A percentile compares a stretch with the other conserved stretches of the same genome.
These are phyloP conservation scores for Sprattus sprattus DNA, from an alignment of 2,113 vertebrate genomes.

Conservation along the genomic window DNA sequence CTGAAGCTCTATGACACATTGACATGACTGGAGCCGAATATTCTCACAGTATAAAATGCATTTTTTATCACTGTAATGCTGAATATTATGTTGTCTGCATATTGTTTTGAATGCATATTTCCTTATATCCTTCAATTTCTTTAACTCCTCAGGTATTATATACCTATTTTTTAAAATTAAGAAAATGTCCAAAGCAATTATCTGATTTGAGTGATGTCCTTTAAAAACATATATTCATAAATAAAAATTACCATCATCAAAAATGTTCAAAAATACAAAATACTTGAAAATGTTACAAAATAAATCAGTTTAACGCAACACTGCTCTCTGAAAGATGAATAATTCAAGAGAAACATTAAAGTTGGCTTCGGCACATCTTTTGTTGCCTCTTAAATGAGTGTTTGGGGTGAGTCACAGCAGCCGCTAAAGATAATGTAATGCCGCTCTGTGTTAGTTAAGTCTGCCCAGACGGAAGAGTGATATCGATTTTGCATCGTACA, in stretches of 20 bases:
- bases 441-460: slow-evolving; percentile 54
- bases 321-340: slow-evolving; percentile 54
- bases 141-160: neutral
- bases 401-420: slow-evolving; percentile 44
- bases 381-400: slow-evolving; percentile 58
- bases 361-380: slow-evolving; percentile 55
- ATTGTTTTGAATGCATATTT: no score
- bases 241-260: neutral
- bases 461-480: slow-evolving; percentile 45
- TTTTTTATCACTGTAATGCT: no score
- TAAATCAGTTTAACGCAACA: slow-evolving; percentile 57
- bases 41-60: neutral
- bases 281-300: slow-evolving; percentile 50
- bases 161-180: neutral
- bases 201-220: neutral
- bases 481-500: slow-evolving; percentile 49
- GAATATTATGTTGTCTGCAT: no score
- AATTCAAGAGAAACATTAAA: slow-evolving; percentile 59
- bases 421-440: slow-evolving; percentile 48
- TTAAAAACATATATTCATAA: neutral
- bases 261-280: neutral
- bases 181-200: neutral
- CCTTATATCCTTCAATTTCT: no score
- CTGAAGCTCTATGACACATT: neutral
- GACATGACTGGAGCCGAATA: neutral